A percentile compares a stretch with the other conserved stretches of the same genome.
Conservation (phyloP, 2,888 invertebrate species). For the Yponomeuta evonymella region DNA sequence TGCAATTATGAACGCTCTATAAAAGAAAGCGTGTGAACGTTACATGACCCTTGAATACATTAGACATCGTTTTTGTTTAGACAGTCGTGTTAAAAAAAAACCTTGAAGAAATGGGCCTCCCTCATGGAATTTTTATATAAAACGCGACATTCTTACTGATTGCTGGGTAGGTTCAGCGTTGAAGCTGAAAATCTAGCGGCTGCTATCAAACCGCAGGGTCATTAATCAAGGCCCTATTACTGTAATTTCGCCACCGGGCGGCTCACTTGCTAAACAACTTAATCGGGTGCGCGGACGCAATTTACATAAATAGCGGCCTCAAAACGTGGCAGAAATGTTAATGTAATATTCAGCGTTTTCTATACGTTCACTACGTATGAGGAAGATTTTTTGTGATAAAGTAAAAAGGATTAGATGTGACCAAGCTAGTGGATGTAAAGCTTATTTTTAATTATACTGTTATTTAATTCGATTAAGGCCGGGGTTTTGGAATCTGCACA, state of each 20-base stretch:
- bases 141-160: neutral
- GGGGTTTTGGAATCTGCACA: too few species aligned
- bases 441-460: too few species aligned
- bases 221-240: conserved; percentile 40
- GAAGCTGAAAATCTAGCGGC: neutral
- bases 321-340: neutral
- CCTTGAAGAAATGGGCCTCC: too few species aligned
- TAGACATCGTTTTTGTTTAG: too few species aligned
- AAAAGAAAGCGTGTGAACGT: too few species aligned
- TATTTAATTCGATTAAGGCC: too few species aligned
- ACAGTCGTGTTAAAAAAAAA: too few species aligned
- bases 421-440: too few species aligned
- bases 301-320: conserved; percentile 42
- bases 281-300: conserved; percentile 36
- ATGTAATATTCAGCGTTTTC: neutral
- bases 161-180: neutral
- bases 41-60: too few species aligned
- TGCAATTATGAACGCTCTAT: too few species aligned
- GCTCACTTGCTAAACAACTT: conserved; percentile 51
- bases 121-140: neutral
- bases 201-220: conserved; percentile 30
- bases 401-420: too few species aligned
- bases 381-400: neutral
- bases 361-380: neutral
- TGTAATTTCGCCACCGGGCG: conserved; percentile 33